These are phyloP conservation scores for Buathra laborator DNA, from an alignment of 2,888 invertebrate genomes.

Conservation along the genomic window DNA sequence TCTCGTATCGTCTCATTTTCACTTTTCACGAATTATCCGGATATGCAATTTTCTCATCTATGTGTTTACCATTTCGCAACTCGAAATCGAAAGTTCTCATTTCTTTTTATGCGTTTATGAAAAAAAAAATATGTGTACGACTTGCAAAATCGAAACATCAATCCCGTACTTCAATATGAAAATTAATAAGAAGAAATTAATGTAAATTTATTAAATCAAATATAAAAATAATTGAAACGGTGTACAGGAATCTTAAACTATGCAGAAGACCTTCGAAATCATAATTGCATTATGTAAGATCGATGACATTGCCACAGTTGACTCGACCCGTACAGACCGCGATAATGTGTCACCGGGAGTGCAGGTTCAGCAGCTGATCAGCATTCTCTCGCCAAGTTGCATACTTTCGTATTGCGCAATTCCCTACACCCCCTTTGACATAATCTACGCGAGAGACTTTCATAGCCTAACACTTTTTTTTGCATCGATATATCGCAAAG, in stretches of 20 bases:
- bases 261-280: background rate
- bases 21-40: background rate
- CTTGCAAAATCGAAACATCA: background rate
- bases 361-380: slow-evolving; percentile 16
- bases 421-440: background rate
- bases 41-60: background rate
- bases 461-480: background rate
- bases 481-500: background rate
- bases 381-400: background rate
- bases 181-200: background rate
- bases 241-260: background rate
- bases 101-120: no score
- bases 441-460: slow-evolving; percentile 14
- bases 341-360: slow-evolving; percentile 1
- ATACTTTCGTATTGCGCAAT: slow-evolving; percentile 36
- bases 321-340: background rate
- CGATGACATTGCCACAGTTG: slow-evolving; percentile 41
- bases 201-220: background rate
- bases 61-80: no score
- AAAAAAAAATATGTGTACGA: no score
- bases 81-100: no score
- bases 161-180: background rate
- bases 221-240: background rate
- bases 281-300: slow-evolving; percentile 20
- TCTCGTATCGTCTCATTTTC: background rate